Evolutionary conservation across 1,140 invertebrate species (phyloP), one percentile per base, ranked within the genome.

Genomic region (Aphelenchoides fujianensis): DNA sequence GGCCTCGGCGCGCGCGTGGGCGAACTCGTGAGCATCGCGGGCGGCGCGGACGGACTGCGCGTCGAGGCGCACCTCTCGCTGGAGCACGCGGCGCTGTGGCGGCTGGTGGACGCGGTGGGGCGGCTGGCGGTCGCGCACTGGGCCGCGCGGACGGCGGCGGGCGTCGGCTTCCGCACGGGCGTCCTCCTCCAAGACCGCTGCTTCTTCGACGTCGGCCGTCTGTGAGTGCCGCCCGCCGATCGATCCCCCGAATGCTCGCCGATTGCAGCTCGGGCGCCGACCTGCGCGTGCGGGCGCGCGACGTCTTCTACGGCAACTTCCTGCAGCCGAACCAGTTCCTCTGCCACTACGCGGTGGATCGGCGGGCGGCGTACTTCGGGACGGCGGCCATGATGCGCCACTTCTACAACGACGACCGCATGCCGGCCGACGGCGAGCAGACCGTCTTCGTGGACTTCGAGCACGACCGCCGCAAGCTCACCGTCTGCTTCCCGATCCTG

Each of bases 291-390:
- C 28, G 32, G n/a, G 27, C 63, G n/a, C 23, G n/a, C 2, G 63
- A 66, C 16, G 16, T 66, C 1, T 66, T 16, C 36, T 66, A 41
- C 27, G 63, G 63, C 1, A 66, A 66, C 31, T 16, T 66, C 36
- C 37, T 66, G 2, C 9, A 36, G 2, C 34, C 37, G 36, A 3
- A 66, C 63, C 23, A 30, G 12, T 66, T 36, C 34, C 1, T 66
- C 32, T 37, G 12, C 32, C 63, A 66, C 36, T 66, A 37, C 36
- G 53, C 23, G 0, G 2, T 66, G 28, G 63, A 66, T 3, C 16
- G 53, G 12, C 2, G 53, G 2, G 12, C 31, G 53, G 31, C 19
- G 12, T 66, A 48, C 36, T 66, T 27, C 36, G 63, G 63, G 31
- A 34, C 27, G 1, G 2, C 16, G 12, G n/a, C 19, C 12, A 30